Evolutionary conservation across 2,797 vertebrate genomes (phyloP).

Genomic region (Rhadinocentrus ornatus): DNA sequence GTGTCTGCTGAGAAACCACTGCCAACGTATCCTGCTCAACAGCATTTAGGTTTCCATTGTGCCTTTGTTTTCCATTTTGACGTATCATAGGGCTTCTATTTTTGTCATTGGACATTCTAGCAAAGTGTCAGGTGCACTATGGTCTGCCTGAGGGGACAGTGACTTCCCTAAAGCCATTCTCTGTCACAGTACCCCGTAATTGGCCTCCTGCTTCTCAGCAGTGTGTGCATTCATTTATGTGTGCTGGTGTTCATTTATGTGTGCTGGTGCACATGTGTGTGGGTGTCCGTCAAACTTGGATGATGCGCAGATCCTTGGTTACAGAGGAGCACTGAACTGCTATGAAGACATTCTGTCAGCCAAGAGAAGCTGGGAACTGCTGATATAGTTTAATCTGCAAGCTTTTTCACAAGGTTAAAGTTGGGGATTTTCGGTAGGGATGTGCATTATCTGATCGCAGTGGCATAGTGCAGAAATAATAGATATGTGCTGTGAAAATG

Average conservation of each 20-base stretch:
- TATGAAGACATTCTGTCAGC: constrained; percentile 76
- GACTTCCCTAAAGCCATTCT: constrained; percentile 66
- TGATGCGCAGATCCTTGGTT: constrained; percentile 56
- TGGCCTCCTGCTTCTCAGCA: constrained; percentile 70
- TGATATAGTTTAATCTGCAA: constrained; percentile 74
- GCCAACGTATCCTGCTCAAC: constrained; percentile 42
- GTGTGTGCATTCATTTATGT: constrained; percentile 34
- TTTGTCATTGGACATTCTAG: constrained; percentile 57
- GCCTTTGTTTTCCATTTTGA: constrained; percentile 48
- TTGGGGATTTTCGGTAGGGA: constrained; percentile 54
- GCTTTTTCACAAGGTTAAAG: constrained; percentile 73
- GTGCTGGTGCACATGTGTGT: constrained; percentile 26
- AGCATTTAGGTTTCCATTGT: constrained; percentile 52
- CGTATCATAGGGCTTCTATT: constrained; percentile 56
- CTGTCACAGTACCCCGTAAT: constrained; percentile 77
- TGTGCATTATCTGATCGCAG: constrained; percentile 65
- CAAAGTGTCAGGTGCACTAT: constrained; percentile 41
- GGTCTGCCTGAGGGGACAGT: constrained; percentile 66
- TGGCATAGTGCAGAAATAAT: constrained; percentile 64
- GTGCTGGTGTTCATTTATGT: constrained; percentile 40
- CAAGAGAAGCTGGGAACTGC: constrained; percentile 74
- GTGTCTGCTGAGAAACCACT: constrained; percentile 53
- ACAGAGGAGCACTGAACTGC: constrained; percentile 59
- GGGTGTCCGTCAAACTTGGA: constrained; percentile 53
- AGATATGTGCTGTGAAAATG: constrained; percentile 64